A percentile compares a stretch with the other conserved stretches of the same genome.
Evolutionary conservation across 2,113 vertebrate species (phyloP).

Genomic region (Ellobius talpinus): DNA sequence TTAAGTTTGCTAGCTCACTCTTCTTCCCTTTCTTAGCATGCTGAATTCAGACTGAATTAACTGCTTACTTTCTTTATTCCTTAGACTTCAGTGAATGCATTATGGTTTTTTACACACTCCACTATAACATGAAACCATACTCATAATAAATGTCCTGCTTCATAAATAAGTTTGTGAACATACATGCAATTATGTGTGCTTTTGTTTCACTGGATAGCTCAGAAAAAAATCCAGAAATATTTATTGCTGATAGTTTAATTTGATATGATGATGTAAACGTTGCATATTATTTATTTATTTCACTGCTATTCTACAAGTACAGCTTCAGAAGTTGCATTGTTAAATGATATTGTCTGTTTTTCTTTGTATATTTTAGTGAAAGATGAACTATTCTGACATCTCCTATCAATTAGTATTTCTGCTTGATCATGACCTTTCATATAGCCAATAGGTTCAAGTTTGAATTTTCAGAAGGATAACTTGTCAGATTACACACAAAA

Average conservation of each 20-base stretch:
- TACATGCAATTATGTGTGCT: no score
- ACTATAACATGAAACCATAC: not conserved
- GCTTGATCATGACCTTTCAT: not conserved
- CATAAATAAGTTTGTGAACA: not conserved
- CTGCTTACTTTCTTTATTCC: not conserved
- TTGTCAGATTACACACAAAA: not conserved
- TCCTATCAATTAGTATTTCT: not conserved
- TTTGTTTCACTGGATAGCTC: not conserved
- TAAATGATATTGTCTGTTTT: not conserved
- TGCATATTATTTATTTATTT: not conserved
- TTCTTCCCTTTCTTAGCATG: not conserved
- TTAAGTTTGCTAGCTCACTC: no score
- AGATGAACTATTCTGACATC: not conserved
- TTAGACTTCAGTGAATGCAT: not conserved
- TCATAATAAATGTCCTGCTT: not conserved
- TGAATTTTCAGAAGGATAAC: not conserved
- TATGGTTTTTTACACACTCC: no score
- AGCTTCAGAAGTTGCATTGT: not conserved
- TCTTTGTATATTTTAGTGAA: not conserved
- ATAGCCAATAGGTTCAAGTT: not conserved
- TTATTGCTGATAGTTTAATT: not conserved
- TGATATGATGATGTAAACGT: not conserved
- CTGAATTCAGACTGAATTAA: not conserved
- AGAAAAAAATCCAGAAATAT: not conserved
- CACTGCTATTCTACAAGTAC: not conserved